These are phyloP conservation scores for Stichopus chloronotus DNA, from an alignment of 35 echinoderm and acorn worm genomes.

Conservation along the genomic window DNA sequence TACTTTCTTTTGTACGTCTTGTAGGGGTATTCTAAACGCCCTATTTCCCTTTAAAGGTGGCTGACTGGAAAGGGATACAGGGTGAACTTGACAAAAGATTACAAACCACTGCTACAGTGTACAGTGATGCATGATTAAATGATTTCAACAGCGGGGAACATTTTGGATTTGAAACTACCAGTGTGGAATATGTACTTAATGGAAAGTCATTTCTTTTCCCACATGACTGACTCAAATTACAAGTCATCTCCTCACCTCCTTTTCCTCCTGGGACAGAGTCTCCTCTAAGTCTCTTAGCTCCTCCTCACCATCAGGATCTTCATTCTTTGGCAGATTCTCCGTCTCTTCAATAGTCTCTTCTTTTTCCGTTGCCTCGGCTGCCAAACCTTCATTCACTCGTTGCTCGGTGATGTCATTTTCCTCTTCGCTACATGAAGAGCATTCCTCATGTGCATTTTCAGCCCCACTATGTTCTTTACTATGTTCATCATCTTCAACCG, in stretches of 20 bases:
- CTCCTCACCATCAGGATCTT: constrained; percentile 71
- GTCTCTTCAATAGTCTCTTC: constrained; percentile 33
- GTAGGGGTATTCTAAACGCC: no score
- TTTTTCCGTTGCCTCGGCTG: constrained; percentile 42
- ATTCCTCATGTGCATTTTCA: constrained; percentile 4
- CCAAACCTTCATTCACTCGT: constrained; percentile 39
- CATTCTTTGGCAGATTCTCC: background rate
- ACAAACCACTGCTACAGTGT: no score
- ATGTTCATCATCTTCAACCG: background rate
- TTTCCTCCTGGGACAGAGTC: constrained; percentile 62
- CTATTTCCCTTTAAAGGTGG: no score
- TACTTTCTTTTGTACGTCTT: no score
- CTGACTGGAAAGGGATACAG: no score
- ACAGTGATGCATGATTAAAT: no score
- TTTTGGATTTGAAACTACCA: no score
- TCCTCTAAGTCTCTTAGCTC: constrained; percentile 47
- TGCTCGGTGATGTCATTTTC: background rate
- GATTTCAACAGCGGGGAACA: no score
- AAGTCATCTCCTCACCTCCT: constrained; percentile 19
- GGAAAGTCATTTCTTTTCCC: background rate
- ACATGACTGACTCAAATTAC: background rate
- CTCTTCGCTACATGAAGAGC: background rate
- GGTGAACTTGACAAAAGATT: no score
- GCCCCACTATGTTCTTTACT: background rate
- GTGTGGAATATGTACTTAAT: background rate